Evolutionary conservation across 2,797 vertebrate genomes (phyloP), one percentile per base, ranked within the genome.

Genomic region (Sebastolobus altivelis): DNA sequence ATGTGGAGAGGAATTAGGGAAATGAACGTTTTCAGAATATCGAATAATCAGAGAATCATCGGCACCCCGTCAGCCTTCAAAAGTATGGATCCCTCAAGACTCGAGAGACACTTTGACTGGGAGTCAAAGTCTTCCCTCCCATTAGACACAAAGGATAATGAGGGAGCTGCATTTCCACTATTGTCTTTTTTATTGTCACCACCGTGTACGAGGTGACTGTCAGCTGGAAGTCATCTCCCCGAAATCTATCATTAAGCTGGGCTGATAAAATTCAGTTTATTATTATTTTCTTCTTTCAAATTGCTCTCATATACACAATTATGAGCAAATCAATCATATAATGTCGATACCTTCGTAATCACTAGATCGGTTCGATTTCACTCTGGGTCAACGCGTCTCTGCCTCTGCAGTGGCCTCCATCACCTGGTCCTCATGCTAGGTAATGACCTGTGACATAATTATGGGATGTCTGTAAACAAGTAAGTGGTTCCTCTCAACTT

Each of bases 1-100:
- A 95, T 95, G 94, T 95, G 93, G 92, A 94, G 93, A 93, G 94
- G 94, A 94, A 95, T 95, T 95, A 95, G 94, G 94, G 94, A 95
- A 95, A 95, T 95, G 94, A 95, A 95, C 93, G 93, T 95, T 95
- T 95, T 95, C 92, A 93, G 94, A 95, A 94, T 94, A 95, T 95
- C 93, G 94, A 94, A 95, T 95, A 94, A 95, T 95, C 94, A 95
- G 92, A 95, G 94, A 94, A 94, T 95, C 94, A 95, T 95, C 93
- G 94, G 93, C 94, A 93, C 93, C 93, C 93, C 92, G 93, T 94
- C 94, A 94, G 94, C 93, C 94, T 95, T 94, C 94, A 95, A 94
- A 94, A 94, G 93, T 94, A 93, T 90, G 90, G 94, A 94, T 94
- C 94, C 91, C 91, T 92, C 89, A 83, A 94, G 94, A 94, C 94